phyloP scores from a whole-genome alignment of 2,797 vertebrate species.

The Gephyroberyx darwinii region DNA sequence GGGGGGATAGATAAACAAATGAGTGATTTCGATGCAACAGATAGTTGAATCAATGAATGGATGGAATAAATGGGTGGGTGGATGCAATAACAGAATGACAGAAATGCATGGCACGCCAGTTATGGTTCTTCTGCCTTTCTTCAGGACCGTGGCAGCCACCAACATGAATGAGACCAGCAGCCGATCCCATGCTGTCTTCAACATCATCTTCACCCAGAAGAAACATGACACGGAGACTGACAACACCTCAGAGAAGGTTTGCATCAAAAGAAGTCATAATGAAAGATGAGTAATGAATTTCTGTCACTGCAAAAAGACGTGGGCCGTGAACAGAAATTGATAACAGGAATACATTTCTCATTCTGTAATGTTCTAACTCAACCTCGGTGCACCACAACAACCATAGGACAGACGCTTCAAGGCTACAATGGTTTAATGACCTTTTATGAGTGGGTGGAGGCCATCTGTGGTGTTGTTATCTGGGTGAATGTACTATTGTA shows the following conservation, averaged over 20 bases:
- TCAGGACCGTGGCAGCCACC: slow-evolving; percentile 96
- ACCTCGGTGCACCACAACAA: background rate
- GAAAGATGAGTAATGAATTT: no score
- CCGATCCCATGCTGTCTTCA: slow-evolving; percentile 97
- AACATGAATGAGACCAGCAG: slow-evolving; percentile 99
- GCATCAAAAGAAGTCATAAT: no score
- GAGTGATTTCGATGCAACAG: background rate
- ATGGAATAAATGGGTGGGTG: background rate
- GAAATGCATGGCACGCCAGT: background rate
- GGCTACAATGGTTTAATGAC: slow-evolving; percentile 20
- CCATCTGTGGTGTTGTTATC: background rate
- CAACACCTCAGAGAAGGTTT: slow-evolving; percentile 94
- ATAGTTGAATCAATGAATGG: no score
- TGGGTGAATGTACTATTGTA: background rate
- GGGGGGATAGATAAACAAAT: background rate
- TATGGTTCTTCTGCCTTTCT: background rate
- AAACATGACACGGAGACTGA: slow-evolving; percentile 88
- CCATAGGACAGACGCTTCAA: background rate
- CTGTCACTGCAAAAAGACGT: background rate
- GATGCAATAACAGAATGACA: background rate
- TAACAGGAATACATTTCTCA: background rate
- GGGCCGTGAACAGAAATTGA: slow-evolving; percentile 24
- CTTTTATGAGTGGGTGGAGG: slow-evolving; percentile 15
- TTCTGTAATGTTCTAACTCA: background rate
- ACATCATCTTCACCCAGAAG: slow-evolving; percentile 99